phyloP scores from a whole-genome alignment of 2,113 vertebrate genomes.

The Clinocottus analis region DNA sequence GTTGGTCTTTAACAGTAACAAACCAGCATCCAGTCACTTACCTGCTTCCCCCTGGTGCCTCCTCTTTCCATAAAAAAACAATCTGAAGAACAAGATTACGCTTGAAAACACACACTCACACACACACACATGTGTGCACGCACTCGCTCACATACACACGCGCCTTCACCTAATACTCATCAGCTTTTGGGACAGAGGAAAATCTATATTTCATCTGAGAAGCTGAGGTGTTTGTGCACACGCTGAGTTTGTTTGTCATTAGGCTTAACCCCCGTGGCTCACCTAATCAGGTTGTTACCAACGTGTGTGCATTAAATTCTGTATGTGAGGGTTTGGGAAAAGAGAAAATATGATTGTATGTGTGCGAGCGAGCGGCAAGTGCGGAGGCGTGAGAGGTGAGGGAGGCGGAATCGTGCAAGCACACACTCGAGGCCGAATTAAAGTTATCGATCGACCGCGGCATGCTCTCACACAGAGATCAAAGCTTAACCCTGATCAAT shows the following conservation, averaged over 20 bases:
- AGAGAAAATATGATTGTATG: slow-evolving; percentile 27
- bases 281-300: slow-evolving; percentile 77
- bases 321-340: slow-evolving; percentile 26
- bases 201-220: slow-evolving; percentile 85
- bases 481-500: slow-evolving; percentile 76
- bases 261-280: slow-evolving; percentile 75
- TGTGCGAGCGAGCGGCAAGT: slow-evolving; percentile 25
- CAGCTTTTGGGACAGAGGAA: slow-evolving; percentile 73
- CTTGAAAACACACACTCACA: slow-evolving; percentile 4
- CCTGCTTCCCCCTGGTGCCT: slow-evolving; percentile 57
- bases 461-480: slow-evolving; percentile 70
- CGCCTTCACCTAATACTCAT: slow-evolving; percentile 68
- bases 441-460: slow-evolving; percentile 75
- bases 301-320: slow-evolving; percentile 52
- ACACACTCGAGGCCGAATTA: slow-evolving; percentile 76
- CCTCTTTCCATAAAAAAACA: slow-evolving; percentile 60
- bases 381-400: slow-evolving; percentile 28
- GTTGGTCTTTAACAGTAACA: slow-evolving; percentile 75
- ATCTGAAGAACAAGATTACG: slow-evolving; percentile 59
- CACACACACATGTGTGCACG: slow-evolving; percentile 16
- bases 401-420: slow-evolving; percentile 69
- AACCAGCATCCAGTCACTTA: slow-evolving; percentile 73
- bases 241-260: slow-evolving; percentile 83
- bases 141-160: slow-evolving; percentile 26
- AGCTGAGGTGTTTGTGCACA: slow-evolving; percentile 80